phyloP scores from a whole-genome alignment of 2,113 vertebrate genomes.

The Bujurquina vittata region DNA sequence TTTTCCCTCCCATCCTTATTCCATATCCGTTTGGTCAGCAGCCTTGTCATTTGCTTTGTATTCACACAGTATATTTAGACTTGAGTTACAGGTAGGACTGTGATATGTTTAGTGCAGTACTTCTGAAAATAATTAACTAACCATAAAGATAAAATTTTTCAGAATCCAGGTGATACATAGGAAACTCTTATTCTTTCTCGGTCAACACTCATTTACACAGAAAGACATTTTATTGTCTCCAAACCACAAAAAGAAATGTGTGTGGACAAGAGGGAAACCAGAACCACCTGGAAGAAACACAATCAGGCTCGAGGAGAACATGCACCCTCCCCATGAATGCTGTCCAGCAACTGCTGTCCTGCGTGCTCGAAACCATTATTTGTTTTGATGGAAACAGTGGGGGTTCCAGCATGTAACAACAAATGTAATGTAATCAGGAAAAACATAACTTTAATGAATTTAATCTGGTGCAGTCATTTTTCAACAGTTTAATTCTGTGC shows the following conservation, averaged over 20 bases:
- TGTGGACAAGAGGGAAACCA: conserved; percentile 26
- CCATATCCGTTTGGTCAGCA: conserved; percentile 34
- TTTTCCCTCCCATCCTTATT: background rate
- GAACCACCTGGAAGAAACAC: background rate
- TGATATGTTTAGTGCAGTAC: background rate
- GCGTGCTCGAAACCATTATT: background rate
- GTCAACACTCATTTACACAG: background rate
- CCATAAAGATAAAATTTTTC: conserved; percentile 4
- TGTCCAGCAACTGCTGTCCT: background rate
- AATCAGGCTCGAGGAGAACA: background rate
- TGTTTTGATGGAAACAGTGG: background rate
- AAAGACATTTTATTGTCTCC: conserved; percentile 12
- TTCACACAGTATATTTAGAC: conserved; percentile 27
- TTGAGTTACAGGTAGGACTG: background rate
- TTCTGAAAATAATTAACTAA: conserved; percentile 17
- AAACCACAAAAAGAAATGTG: background rate
- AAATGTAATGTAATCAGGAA: background rate
- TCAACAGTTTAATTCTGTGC: background rate
- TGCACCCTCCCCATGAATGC: background rate
- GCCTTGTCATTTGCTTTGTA: conserved; percentile 20
- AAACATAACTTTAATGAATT: background rate
- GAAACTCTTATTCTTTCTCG: conserved; percentile 10
- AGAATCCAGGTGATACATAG: conserved; percentile 13
- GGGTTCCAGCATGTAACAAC: background rate
- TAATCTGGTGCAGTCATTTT: background rate